Evolutionary conservation across 2,888 invertebrate genomes (phyloP).

Genomic region (Axea sp.): DNA sequence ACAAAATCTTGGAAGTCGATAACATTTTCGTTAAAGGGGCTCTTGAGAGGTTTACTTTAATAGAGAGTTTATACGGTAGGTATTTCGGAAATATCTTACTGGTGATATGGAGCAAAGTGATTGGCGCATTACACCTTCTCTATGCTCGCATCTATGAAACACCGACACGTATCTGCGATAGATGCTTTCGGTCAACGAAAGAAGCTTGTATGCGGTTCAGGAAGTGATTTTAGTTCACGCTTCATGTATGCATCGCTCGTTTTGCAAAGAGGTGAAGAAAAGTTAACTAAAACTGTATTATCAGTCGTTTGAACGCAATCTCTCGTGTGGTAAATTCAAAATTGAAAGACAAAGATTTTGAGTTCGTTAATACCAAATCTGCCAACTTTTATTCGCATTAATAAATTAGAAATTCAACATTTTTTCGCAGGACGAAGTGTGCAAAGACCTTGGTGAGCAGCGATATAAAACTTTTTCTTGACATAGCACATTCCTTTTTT

Average conservation of each 20-base stretch:
- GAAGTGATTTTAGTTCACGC: constrained; percentile 19
- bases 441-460: too few relatives aligned
- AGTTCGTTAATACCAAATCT: too few relatives aligned
- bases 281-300: constrained; percentile 62
- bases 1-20: constrained; percentile 30
- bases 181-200: constrained; percentile 36
- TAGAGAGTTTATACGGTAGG: constrained; percentile 39
- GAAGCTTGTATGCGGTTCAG: constrained; percentile 5
- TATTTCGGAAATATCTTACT: constrained; percentile 28
- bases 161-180: constrained; percentile 21
- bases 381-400: too few relatives aligned
- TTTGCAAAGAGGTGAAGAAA: constrained; percentile 27
- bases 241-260: constrained; percentile 7
- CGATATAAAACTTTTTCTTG: too few relatives aligned
- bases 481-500: too few relatives aligned
- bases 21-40: constrained; percentile 33
- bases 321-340: too few relatives aligned
- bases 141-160: constrained; percentile 7
- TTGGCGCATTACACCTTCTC: constrained; percentile 31
- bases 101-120: constrained; percentile 43
- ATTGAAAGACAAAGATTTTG: too few relatives aligned
- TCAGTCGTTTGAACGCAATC: constrained; percentile 66
- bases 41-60: constrained; percentile 45
- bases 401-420: too few relatives aligned
- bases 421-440: too few relatives aligned